A percentile compares a stretch with the other conserved stretches of the same genome.
Conservation (phyloP, 2,113 vertebrate species). For the Oxygymnocypris stewartii region DNA sequence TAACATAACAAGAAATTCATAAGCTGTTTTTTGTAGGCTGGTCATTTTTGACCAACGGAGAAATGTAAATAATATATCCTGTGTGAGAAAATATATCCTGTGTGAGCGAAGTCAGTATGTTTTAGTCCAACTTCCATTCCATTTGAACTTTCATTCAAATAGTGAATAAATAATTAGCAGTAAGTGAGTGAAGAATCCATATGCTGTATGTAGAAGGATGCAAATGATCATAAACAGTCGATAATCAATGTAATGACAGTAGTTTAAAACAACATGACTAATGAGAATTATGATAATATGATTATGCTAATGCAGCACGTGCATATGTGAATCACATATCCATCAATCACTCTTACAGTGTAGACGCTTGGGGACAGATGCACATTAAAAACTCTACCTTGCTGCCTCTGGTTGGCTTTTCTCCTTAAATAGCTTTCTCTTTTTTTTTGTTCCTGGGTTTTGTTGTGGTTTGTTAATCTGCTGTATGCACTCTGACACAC, state of each 20-base stretch:
- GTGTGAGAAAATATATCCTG: too few relatives aligned
- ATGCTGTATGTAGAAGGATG: background rate
- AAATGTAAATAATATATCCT: too few relatives aligned
- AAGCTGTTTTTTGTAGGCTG: too few relatives aligned
- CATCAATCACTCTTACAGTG: slow-evolving; percentile 39
- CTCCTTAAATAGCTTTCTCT: background rate
- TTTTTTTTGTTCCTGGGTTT: background rate
- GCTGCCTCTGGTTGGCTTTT: slow-evolving; percentile 35
- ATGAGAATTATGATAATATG: slow-evolving; percentile 37
- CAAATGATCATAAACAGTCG: background rate
- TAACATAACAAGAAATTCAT: too few relatives aligned
- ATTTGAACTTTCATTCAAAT: background rate
- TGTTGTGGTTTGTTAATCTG: slow-evolving; percentile 79
- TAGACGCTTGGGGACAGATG: slow-evolving; percentile 1
- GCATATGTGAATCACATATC: slow-evolving; percentile 40
- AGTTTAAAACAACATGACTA: slow-evolving; percentile 11
- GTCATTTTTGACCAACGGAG: too few relatives aligned
- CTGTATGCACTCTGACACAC: slow-evolving; percentile 46
- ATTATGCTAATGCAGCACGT: slow-evolving; percentile 6
- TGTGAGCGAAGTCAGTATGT: too few relatives aligned
- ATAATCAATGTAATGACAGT: background rate
- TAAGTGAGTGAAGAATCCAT: background rate
- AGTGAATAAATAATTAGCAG: background rate
- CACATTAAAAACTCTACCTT: slow-evolving; percentile 22
- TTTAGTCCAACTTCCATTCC: too few relatives aligned